Evolutionary conservation across 1,140 invertebrate genomes (phyloP).

Genomic region (Galleria mellonella): DNA sequence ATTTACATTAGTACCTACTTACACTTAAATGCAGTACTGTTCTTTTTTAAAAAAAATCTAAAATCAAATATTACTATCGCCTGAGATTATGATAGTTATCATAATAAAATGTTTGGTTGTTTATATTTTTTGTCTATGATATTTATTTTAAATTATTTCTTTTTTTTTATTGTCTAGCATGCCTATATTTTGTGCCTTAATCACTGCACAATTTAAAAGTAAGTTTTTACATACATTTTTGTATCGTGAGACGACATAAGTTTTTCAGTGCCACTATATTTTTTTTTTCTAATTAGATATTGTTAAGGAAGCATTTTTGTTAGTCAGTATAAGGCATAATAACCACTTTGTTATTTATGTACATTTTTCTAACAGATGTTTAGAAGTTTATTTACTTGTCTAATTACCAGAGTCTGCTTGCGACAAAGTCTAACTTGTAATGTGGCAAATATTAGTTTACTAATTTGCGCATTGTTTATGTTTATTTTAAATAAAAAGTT

Average conservation of each 20-base stretch:
- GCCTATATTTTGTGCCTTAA: slow-evolving; percentile 44
- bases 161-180: slow-evolving; percentile 8
- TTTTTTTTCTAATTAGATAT: slow-evolving; percentile 30
- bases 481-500: slow-evolving; percentile 67
- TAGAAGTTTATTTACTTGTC: slow-evolving; percentile 34
- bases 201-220: slow-evolving; percentile 40
- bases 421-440: slow-evolving; percentile 32
- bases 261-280: slow-evolving; percentile 59
- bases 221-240: slow-evolving; percentile 32
- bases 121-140: too few species aligned
- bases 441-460: slow-evolving; percentile 57
- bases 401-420: slow-evolving; percentile 32
- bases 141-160: slow-evolving; percentile 1
- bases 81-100: too few species aligned
- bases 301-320: slow-evolving; percentile 47
- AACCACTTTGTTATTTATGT: slow-evolving; percentile 33
- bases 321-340: slow-evolving; percentile 54
- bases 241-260: slow-evolving; percentile 24
- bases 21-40: too few species aligned
- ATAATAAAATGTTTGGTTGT: too few species aligned
- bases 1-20: slow-evolving; percentile 9
- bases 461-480: slow-evolving; percentile 70
- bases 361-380: slow-evolving; percentile 29
- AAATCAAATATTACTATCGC: slow-evolving; percentile 1
- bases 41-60: background rate